Percentiles rank a stretch among this genome's conserved stretches.
These are phyloP conservation scores for Heliconius melpomene DNA, from an alignment of 1,140 invertebrate genomes.

Conservation along the genomic window DNA sequence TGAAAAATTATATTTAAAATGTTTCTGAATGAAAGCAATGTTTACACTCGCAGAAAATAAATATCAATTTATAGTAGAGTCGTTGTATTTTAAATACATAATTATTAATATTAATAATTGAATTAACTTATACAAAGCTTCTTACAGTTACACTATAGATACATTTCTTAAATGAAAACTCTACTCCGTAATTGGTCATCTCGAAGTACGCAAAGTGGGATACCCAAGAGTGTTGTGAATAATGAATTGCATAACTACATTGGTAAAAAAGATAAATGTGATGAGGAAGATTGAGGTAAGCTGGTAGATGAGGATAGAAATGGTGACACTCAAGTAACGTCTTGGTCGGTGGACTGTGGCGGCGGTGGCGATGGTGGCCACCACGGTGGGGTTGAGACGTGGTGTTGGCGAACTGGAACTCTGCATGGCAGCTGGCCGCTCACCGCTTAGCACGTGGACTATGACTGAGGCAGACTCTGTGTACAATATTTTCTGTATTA, in stretches of 20 bases:
- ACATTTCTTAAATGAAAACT: not conserved
- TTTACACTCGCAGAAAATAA: not conserved
- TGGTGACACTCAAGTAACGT: conserved; percentile 26
- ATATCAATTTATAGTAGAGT: conserved; percentile 20
- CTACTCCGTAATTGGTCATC: conserved; percentile 40
- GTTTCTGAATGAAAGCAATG: conserved; percentile 1
- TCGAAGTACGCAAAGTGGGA: conserved; percentile 16
- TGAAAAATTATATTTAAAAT: not conserved
- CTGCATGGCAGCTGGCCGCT: conserved; percentile 89
- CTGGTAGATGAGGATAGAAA: conserved; percentile 26
- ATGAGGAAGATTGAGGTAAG: conserved; percentile 32
- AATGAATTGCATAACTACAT: conserved; percentile 32
- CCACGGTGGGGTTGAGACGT: conserved; percentile 54
- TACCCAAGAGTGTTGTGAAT: conserved; percentile 26
- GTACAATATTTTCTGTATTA: conserved; percentile 35
- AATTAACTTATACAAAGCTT: conserved; percentile 30
- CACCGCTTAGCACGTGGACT: conserved; percentile 85
- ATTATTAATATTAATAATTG: conserved; percentile 4
- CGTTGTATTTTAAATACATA: conserved; percentile 59
- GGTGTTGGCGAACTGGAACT: conserved; percentile 82
- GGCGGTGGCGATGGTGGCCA: conserved; percentile 48
- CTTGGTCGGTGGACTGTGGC: conserved; percentile 46
- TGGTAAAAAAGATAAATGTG: conserved; percentile 29
- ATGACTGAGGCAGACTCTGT: conserved; percentile 85
- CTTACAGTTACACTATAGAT: conserved; percentile 24